These are phyloP conservation scores for Eupeodes luniger DNA, from an alignment of 2,888 invertebrate species.

Conservation along the genomic window DNA sequence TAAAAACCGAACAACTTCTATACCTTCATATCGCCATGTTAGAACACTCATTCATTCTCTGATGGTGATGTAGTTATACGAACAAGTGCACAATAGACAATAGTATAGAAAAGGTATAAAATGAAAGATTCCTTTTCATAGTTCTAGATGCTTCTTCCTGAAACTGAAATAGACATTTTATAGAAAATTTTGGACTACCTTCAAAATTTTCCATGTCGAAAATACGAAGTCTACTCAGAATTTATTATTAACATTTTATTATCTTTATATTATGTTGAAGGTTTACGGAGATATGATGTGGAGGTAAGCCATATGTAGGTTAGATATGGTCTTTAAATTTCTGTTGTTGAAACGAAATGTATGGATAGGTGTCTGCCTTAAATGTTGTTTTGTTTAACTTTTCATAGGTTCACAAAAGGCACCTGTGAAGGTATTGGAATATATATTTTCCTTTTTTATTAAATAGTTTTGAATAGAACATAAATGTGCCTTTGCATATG, in stretches of 20 bases:
- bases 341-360: too few relatives aligned
- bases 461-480: too few relatives aligned
- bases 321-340: too few relatives aligned
- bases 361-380: too few relatives aligned
- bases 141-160: not conserved
- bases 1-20: not conserved
- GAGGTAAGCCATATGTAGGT: too few relatives aligned
- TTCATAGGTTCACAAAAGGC: too few relatives aligned
- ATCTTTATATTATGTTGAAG: not conserved
- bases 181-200: not conserved
- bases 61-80: not conserved
- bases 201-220: constrained; percentile 17
- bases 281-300: not conserved
- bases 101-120: too few relatives aligned
- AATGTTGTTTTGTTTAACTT: too few relatives aligned
- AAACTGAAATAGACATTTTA: constrained; percentile 34
- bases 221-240: constrained; percentile 16
- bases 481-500: too few relatives aligned
- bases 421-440: too few relatives aligned
- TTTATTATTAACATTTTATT: constrained; percentile 27
- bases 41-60: constrained; percentile 10
- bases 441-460: too few relatives aligned
- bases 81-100: not conserved
- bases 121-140: not conserved
- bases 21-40: constrained; percentile 3